These are phyloP conservation scores for Cantharis nigra DNA, from an alignment of 2,888 invertebrate species.

Conservation along the genomic window DNA sequence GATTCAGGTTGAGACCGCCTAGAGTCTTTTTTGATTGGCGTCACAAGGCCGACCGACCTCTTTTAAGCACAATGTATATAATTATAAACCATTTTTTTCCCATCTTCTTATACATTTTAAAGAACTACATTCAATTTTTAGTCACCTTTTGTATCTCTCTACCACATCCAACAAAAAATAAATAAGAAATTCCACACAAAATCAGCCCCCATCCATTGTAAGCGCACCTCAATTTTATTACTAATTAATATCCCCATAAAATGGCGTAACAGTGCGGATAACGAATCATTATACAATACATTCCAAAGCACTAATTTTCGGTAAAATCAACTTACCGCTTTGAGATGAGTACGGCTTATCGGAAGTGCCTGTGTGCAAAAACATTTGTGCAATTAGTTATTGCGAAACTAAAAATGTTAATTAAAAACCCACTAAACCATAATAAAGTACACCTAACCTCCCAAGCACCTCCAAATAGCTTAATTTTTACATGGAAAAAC, in stretches of 20 bases:
- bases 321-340: slow-evolving; percentile 23
- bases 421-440: background rate
- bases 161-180: background rate
- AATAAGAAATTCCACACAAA: background rate
- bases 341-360: slow-evolving; percentile 23
- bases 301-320: background rate
- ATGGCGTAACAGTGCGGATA: background rate
- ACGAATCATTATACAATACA: background rate
- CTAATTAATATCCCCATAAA: background rate
- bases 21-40: slow-evolving; percentile 55
- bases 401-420: slow-evolving; percentile 1
- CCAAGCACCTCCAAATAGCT: background rate
- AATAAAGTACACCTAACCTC: background rate
- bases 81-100: slow-evolving; percentile 24
- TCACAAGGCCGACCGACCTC: slow-evolving; percentile 52
- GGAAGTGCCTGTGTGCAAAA: slow-evolving; percentile 28
- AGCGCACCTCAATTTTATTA: background rate
- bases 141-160: background rate
- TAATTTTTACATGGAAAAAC: background rate
- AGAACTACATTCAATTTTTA: background rate
- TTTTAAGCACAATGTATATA: slow-evolving; percentile 23
- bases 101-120: slow-evolving; percentile 3
- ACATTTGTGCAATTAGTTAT: slow-evolving; percentile 20
- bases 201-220: background rate
- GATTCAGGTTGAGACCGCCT: slow-evolving; percentile 51